Conservation (phyloP, 2,888 invertebrate genomes). For the Nomada fabriciana region DNA sequence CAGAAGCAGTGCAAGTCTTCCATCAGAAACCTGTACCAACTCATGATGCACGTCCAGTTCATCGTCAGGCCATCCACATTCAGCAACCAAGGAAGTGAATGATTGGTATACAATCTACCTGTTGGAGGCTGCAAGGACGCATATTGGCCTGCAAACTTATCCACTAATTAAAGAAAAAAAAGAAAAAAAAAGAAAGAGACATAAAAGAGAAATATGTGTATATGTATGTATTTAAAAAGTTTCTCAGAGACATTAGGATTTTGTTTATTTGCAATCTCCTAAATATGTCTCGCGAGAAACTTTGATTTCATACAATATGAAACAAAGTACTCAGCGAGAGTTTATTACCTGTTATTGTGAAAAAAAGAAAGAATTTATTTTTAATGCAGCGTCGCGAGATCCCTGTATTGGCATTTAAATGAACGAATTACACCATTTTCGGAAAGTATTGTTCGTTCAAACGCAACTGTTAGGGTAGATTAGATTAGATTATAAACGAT, state of each 20-base stretch:
- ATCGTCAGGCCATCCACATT: conserved; percentile 87
- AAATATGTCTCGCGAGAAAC: conserved; percentile 23
- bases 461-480: conserved; percentile 16
- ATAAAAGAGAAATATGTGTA: conserved; percentile 24
- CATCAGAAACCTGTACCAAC: conserved; percentile 92
- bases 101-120: background rate
- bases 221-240: conserved; percentile 33
- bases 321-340: conserved; percentile 63
- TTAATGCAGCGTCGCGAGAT: conserved; percentile 50
- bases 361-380: conserved; percentile 67
- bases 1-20: conserved; percentile 93
- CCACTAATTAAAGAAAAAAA: conserved; percentile 34
- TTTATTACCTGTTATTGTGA: conserved; percentile 72
- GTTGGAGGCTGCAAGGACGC: background rate
- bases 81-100: conserved; percentile 95
- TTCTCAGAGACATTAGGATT: conserved; percentile 41
- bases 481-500: conserved; percentile 11
- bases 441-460: conserved; percentile 6
- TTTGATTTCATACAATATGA: conserved; percentile 29
- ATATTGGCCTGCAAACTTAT: conserved; percentile 34
- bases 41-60: conserved; percentile 86
- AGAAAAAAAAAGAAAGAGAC: conserved; percentile 2
- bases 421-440: conserved; percentile 3
- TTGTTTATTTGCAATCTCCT: background rate
- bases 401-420: conserved; percentile 66